Evolutionary conservation across 2,113 vertebrate genomes (phyloP).

Genomic region (Cebus imitator): DNA sequence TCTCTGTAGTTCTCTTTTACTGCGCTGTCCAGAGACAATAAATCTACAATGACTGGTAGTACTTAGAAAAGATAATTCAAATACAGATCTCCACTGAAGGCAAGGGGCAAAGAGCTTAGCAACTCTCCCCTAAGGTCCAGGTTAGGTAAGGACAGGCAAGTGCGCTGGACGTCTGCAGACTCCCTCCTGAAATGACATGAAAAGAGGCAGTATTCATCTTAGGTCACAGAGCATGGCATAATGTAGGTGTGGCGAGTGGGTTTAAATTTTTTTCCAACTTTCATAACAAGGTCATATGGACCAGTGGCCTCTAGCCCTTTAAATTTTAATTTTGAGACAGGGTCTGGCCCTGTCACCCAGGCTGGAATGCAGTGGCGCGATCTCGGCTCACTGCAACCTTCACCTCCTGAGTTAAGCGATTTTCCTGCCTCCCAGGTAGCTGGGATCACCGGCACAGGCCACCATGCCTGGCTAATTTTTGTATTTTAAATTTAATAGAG

Average conservation of each 20-base stretch:
- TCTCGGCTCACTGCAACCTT: too few relatives aligned
- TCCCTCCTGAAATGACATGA: background rate
- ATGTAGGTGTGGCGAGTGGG: background rate
- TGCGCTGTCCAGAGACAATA: background rate
- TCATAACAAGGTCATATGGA: background rate
- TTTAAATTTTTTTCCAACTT: background rate
- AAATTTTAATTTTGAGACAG: too few relatives aligned
- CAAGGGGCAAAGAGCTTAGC: background rate
- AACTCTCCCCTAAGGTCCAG: background rate
- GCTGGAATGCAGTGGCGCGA: too few relatives aligned
- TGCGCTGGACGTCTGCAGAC: background rate
- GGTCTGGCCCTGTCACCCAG: too few relatives aligned
- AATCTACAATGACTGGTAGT: background rate
- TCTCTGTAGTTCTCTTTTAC: background rate
- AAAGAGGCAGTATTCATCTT: background rate
- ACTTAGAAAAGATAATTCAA: background rate
- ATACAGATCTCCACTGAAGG: background rate
- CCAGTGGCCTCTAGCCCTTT: background rate
- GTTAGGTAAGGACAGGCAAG: too few relatives aligned
- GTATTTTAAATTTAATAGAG: too few relatives aligned
- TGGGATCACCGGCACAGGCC: too few relatives aligned
- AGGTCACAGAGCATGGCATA: rapidly evolving
- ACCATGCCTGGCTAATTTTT: too few relatives aligned
- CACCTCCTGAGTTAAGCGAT: too few relatives aligned
- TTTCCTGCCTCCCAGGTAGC: too few relatives aligned